Evolutionary conservation across 2,888 invertebrate species (phyloP), one percentile per base, ranked within the genome.

Genomic region (Unio delphinus): DNA sequence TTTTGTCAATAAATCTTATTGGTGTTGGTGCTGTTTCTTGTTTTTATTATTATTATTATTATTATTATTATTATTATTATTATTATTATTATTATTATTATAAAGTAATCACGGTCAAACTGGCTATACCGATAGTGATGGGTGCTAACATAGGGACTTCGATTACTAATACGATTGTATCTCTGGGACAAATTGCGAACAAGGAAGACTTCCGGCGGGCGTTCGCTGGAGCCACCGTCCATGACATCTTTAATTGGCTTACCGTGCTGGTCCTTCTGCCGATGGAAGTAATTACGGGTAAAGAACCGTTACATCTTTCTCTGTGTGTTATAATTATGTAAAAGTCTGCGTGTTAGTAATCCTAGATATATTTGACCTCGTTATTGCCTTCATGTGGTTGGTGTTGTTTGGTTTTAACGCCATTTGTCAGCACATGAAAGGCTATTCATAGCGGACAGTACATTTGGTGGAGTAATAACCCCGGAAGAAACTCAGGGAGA

Each of bases 241-340:
- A 92, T 77, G 92, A 92, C 79, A 91, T 92, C 86, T 92, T 92
- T 87, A 92, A 92, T 83, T 91, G 92, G 90, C 84, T 92, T 56
- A 87, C 91, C 5, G 91, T 92, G 17, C 80, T 92, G 54, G 86
- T 92, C 2, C 85, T 92, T 7, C 85, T 92, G 61, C 90, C 91
- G 0, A 61, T 92, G 3, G 92, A 92, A 83, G 84, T 91, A 18
- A 70, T 86, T 23, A 69, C 76, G 58, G 72, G 80, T 90, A 67
- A 65, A 71, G 11, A 28, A 26, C 23, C 3, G 4, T 15, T 15
- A 45, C 15, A 15, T 15, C 2, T 11, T 11, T 45, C 15, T 45
- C 15, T 45, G 3, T 11, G 45, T 45, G 45, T 45, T 45, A 45
- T 11, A 15, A 45, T 11, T 45, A 45, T 45, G 45, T 45, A 45